phyloP scores from a whole-genome alignment of 2,797 vertebrate species.

The Macropodus opercularis region DNA sequence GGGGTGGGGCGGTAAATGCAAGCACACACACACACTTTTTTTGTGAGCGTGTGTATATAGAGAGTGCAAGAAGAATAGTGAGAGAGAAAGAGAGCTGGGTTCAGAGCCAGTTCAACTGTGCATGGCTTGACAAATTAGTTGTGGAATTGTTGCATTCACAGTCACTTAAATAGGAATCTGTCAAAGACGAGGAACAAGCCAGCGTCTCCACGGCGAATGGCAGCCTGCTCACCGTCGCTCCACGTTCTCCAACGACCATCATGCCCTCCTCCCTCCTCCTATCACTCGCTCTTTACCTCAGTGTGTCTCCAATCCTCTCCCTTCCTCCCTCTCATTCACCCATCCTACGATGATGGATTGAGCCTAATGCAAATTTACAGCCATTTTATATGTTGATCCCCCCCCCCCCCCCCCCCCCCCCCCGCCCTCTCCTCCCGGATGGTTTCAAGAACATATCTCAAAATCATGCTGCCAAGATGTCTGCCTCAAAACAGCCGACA shows the following conservation, averaged over 20 bases:
- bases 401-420: too few species aligned
- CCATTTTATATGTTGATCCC: conserved; percentile 97
- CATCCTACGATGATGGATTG: conserved; percentile 90
- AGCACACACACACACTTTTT: not conserved
- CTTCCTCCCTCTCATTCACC: conserved; percentile 66
- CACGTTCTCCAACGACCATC: conserved; percentile 68
- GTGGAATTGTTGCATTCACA: conserved; percentile 99
- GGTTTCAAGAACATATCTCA: conserved; percentile 93
- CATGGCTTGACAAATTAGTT: conserved; percentile 97
- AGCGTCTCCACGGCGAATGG: conserved; percentile 86
- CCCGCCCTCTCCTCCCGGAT: too few species aligned
- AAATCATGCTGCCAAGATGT: conserved; percentile 94
- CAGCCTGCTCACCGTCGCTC: conserved; percentile 84
- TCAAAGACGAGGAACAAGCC: conserved; percentile 80
- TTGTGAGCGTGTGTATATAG: conserved; percentile 16
- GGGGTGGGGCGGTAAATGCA: not conserved
- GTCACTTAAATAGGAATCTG: conserved; percentile 99
- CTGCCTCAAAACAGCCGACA: conserved; percentile 88
- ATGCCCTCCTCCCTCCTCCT: conserved; percentile 14
- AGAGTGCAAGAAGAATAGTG: conserved; percentile 55
- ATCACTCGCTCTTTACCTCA: conserved; percentile 54
- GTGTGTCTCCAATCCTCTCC: conserved; percentile 54
- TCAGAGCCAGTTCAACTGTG: conserved; percentile 96
- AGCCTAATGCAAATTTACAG: conserved; percentile 98
- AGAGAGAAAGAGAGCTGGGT: conserved; percentile 83